These are phyloP conservation scores for Sclerodermus sp. DNA, from an alignment of 2,888 invertebrate genomes.

Conservation along the genomic window DNA sequence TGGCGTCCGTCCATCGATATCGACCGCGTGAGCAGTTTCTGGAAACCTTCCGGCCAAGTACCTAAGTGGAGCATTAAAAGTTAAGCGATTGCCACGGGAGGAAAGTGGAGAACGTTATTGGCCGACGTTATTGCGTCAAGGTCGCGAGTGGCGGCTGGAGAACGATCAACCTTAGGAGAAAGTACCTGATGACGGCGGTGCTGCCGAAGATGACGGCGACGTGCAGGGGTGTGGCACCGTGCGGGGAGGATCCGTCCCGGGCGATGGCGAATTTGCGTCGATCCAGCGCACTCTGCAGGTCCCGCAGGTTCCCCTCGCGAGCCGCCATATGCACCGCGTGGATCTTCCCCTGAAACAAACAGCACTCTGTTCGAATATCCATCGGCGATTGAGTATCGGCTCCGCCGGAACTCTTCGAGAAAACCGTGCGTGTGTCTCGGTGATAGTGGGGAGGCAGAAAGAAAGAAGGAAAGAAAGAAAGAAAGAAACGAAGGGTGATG, in stretches of 20 bases:
- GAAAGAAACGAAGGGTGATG: too few relatives aligned
- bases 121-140: too few relatives aligned
- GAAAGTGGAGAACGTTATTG: too few relatives aligned
- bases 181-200: conserved; percentile 61
- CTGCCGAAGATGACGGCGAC: conserved; percentile 84
- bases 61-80: conserved; percentile 38
- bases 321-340: conserved; percentile 85
- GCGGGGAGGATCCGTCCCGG: conserved; percentile 78
- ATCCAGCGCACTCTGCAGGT: conserved; percentile 83
- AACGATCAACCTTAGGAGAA: too few relatives aligned
- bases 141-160: too few relatives aligned
- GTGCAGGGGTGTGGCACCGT: conserved; percentile 84
- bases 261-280: conserved; percentile 89
- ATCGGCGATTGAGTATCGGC: too few relatives aligned
- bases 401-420: too few relatives aligned
- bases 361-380: too few relatives aligned
- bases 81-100: too few relatives aligned
- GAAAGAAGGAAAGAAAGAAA: too few relatives aligned
- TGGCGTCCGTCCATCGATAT: conserved; percentile 81
- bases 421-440: too few relatives aligned
- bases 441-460: too few relatives aligned
- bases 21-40: conserved; percentile 79
- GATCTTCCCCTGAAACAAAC: conserved; percentile 84
- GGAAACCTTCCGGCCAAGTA: conserved; percentile 80
- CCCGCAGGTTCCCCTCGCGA: conserved; percentile 79